Evolutionary conservation across 2,888 invertebrate species (phyloP).

Genomic region (Pyrrhosoma nymphula): DNA sequence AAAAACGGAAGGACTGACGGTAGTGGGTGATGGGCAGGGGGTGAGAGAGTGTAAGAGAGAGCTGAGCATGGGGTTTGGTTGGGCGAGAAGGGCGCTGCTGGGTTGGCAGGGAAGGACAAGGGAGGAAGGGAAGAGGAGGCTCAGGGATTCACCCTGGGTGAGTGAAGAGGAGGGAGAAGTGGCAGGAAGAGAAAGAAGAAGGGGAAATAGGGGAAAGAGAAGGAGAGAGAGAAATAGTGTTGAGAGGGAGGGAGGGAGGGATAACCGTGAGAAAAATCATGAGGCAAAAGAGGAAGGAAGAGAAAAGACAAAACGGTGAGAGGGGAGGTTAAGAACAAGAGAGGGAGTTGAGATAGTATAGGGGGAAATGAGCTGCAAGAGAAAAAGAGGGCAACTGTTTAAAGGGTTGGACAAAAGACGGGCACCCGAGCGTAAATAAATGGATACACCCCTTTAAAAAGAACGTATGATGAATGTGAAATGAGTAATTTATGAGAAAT

Average conservation of each 20-base stretch:
- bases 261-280: background rate
- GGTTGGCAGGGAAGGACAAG: background rate
- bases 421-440: background rate
- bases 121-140: background rate
- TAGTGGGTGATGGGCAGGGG: background rate
- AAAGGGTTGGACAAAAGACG: background rate
- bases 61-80: background rate
- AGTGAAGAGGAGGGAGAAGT: background rate
- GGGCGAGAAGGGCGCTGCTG: background rate
- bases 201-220: background rate
- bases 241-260: background rate
- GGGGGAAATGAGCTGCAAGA: background rate
- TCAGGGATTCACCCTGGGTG: background rate
- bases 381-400: conserved; percentile 25
- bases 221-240: background rate
- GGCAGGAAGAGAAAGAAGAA: background rate
- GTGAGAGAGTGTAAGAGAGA: background rate
- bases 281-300: conserved; percentile 18
- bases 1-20: conserved; percentile 52
- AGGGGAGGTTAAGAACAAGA: background rate
- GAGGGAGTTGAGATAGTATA: background rate
- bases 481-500: background rate
- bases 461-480: background rate
- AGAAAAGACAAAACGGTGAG: background rate
- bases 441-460: background rate